Conservation (phyloP, 2,888 invertebrate genomes). For the Plebejus melissa region DNA sequence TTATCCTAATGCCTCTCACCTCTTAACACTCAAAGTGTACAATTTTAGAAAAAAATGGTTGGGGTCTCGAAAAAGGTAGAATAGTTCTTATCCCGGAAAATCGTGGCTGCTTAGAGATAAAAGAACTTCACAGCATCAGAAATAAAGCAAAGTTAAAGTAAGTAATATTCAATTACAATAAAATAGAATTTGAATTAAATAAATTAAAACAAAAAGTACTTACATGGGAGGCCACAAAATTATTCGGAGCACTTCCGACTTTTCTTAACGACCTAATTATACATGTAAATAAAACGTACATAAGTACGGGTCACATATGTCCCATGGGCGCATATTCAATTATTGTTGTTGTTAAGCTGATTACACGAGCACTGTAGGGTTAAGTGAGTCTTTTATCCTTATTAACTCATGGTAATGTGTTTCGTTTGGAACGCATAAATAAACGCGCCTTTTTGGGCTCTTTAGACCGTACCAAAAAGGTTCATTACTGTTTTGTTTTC, state of each 20-base stretch:
- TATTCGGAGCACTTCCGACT: slow-evolving; percentile 6
- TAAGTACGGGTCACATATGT: slow-evolving; percentile 16
- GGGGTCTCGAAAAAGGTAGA: too few species aligned
- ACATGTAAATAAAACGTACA: slow-evolving; percentile 24
- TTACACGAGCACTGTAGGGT: neutral
- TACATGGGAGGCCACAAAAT: neutral
- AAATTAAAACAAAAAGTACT: neutral
- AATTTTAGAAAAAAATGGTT: too few species aligned
- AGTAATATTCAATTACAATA: neutral
- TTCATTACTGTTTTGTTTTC: too few species aligned
- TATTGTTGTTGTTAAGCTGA: slow-evolving; percentile 15
- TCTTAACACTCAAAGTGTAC: too few species aligned
- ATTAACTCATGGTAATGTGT: neutral
- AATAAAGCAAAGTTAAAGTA: too few species aligned
- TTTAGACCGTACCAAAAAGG: too few species aligned
- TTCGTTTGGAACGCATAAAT: neutral
- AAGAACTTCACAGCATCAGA: too few species aligned
- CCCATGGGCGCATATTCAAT: slow-evolving; percentile 22
- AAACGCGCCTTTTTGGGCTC: neutral
- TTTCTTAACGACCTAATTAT: slow-evolving; percentile 25
- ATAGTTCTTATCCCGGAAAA: too few species aligned
- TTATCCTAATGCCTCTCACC: too few species aligned
- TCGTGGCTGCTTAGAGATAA: too few species aligned
- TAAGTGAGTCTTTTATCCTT: slow-evolving; percentile 16
- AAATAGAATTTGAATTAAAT: neutral